Evolutionary conservation across 2,888 invertebrate genomes (phyloP), one percentile per base, ranked within the genome.

Genomic region (Synergus itoensis): DNA sequence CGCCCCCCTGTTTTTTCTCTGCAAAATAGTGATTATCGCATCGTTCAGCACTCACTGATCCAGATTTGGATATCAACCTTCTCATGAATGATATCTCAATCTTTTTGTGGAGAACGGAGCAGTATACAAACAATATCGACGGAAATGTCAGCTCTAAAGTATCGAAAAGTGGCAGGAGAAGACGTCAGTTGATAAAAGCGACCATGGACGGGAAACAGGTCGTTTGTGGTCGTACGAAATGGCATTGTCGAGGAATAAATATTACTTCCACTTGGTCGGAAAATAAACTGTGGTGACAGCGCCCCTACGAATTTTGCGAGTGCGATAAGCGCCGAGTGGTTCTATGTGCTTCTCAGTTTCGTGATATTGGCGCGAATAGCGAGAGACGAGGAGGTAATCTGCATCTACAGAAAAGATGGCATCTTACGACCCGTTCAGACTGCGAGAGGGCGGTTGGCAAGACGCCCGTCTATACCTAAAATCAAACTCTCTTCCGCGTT

Each of bases 281-380:
- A 73, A 73, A 53, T 73, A 73, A 69, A 73, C 16, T 73, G 45
- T 16, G 36, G 14, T 28, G 80, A 83, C 79, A 79, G 76, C 80
- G 80, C 69, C 77, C 80, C 69, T 75, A 77, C 81, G 81, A 83
- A 81, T 81, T 77, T 82, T 64, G 81, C 80, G 21, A 77, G 79
- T 65, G 80, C 83, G 85, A 86, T 86, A 86, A 87, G 82, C 83
- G 78, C 81, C 81, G 77, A 85, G 84, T 84, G 82, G 82, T 84
- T 83, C 80, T 80, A 80, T 76, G 84, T 81, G 83, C 84, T 86
- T 84, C 86, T 83, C 87, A 85, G 86, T 89, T 89, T 86, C 86
- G 86, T 87, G 86, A 88, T 88, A 89, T 88, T 86, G 87, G 86
- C 85, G 87, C 86, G 88, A 87, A 86, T 87, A 80, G 83, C 80